Evolutionary conservation across 2,888 invertebrate genomes (phyloP).

Genomic region (Podotricha telesiphe): DNA sequence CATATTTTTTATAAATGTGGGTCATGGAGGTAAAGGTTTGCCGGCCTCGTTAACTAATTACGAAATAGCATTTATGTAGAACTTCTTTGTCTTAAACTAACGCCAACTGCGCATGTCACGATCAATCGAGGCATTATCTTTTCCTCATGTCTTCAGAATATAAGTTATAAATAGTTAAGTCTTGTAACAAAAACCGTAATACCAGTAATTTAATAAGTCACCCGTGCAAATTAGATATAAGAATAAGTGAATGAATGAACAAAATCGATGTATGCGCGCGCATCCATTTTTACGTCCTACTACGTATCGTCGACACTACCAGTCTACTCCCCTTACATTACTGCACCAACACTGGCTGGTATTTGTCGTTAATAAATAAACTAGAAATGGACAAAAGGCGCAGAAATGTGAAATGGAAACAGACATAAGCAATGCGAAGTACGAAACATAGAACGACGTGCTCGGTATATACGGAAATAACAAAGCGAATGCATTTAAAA

Average conservation of each 20-base stretch:
- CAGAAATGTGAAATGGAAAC: slow-evolving; percentile 39
- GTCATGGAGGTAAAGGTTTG: slow-evolving; percentile 6
- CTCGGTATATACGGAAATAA: slow-evolving; percentile 44
- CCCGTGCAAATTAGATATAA: slow-evolving; percentile 59
- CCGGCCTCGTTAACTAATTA: slow-evolving; percentile 6
- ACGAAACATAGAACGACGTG: slow-evolving; percentile 44
- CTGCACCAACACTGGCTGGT: neutral
- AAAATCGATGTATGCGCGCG: slow-evolving; percentile 78
- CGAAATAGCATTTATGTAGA: neutral
- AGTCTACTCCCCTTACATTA: slow-evolving; percentile 35
- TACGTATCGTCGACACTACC: slow-evolving; percentile 20
- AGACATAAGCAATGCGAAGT: slow-evolving; percentile 45
- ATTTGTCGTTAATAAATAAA: slow-evolving; percentile 11
- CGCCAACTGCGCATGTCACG: slow-evolving; percentile 41
- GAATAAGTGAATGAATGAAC: slow-evolving; percentile 58
- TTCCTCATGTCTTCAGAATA: slow-evolving; percentile 22
- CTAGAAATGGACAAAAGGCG: slow-evolving; percentile 36
- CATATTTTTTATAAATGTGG: neutral
- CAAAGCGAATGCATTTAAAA: slow-evolving; percentile 35
- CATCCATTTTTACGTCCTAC: slow-evolving; percentile 54
- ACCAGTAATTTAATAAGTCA: slow-evolving; percentile 68
- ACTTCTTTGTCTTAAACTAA: slow-evolving; percentile 9
- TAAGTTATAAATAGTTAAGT: slow-evolving; percentile 44
- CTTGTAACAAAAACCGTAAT: slow-evolving; percentile 55
- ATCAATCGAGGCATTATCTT: slow-evolving; percentile 40